Base-by-base conservation (phyloP, 2,888 invertebrate genomes). In the Antitype chi region DNA sequence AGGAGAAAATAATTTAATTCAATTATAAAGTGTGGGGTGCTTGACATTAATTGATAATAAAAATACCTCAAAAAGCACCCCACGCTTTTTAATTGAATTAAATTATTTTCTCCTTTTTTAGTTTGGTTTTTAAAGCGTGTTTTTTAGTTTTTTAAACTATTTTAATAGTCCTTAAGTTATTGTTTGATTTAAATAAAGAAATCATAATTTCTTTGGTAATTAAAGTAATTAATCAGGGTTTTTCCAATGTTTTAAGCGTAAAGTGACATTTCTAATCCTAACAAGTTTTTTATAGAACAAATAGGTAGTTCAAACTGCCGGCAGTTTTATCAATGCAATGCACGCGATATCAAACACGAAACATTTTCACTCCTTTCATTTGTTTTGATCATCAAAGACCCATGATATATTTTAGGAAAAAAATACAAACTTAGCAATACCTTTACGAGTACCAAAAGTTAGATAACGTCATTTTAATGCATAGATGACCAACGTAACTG, bases 401-500 rank as follows among this genome's bases (percentile, higher is more conserved):
- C 0, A 20, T 1, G 4, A 20, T 20, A 28, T n/a, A 17, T 28
- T 38, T 43, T 5, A 23, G 38, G 11, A 70, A 73, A 55, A 1
- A 0, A 8, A 67, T 13, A 28, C 23, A 28, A 23, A 55, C 15
- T 25, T 28, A n/a, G 25, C 13, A 70, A 74, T 52, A 75, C 9
- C 43, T 53, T 76, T 75, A 25, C n/a, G n/a, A n/a, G n/a, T n/a
- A n/a, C n/a, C 6, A 23, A 32, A 32, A 25, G 32, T 64, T 73
- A 80, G 11, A 23, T 80, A 57, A 64, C 28, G 15, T 49, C 53
- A 72, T 59, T 68, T 28, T 28, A 17, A 43, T 64, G 20, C 8
- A 8, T 64, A 43, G 20, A 28, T 62, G 62, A 63, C 72, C 32
- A n/a, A 62, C 59, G 52, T 52, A 73, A 77, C 57, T 47, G 20